These are phyloP conservation scores for Drosophila ogumai DNA, from an alignment of 1,140 invertebrate genomes.

Conservation along the genomic window DNA sequence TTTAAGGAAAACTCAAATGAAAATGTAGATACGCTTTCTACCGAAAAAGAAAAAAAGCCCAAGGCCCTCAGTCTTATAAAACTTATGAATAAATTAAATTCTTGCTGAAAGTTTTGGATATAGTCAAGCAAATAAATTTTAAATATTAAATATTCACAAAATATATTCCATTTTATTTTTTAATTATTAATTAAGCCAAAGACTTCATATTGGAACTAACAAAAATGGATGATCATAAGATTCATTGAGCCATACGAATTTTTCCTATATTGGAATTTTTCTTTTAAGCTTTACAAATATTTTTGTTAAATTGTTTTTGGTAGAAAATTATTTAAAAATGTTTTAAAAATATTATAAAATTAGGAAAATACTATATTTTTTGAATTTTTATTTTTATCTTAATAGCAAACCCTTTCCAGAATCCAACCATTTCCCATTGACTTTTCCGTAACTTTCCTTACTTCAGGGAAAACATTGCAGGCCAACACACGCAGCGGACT, in stretches of 20 bases:
- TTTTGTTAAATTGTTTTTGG: no score
- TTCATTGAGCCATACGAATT: no score
- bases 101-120: no score
- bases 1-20: constrained; percentile 6
- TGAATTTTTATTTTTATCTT: not conserved
- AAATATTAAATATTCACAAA: not conserved
- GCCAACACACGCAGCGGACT: constrained; percentile 73
- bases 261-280: no score
- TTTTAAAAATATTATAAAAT: not conserved
- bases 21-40: constrained; percentile 3
- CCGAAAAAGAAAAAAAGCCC: not conserved
- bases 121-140: no score
- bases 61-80: no score
- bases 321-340: not conserved
- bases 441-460: not conserved
- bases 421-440: not conserved
- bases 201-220: not conserved
- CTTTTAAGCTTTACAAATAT: no score
- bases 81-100: no score
- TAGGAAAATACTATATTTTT: not conserved
- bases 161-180: not conserved
- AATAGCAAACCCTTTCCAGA: not conserved
- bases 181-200: not conserved
- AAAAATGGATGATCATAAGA: not conserved
- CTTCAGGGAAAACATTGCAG: constrained; percentile 42